Evolutionary conservation across 1,140 invertebrate species (phyloP), one percentile per base, ranked within the genome.

Genomic region (Drosophila nebulosa): DNA sequence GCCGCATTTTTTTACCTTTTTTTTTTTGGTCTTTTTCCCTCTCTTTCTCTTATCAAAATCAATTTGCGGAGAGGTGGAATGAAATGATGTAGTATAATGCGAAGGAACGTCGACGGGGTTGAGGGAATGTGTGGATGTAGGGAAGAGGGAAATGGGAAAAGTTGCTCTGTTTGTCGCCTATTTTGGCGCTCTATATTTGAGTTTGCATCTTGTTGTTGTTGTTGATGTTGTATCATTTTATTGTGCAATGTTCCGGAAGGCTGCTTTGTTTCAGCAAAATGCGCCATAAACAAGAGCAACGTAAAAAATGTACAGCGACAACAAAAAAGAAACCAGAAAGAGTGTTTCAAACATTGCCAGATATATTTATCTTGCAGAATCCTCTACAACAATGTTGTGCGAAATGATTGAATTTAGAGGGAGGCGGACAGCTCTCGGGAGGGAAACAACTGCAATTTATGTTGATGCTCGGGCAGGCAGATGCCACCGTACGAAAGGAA

Each of bases 181-280:
- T 88, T 86, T 86, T 74, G 83, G 74, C 65, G 70, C 74, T 86
- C 81, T 85, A 85, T 86, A 86, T 85, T 86, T 80, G 81, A 84
- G 80, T 59, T 67, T 78, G 62, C 69, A 83, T 53, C 75, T 63
- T 78, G 52, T 68, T 71, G 55, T 55, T 56, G 10, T 36, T 57
- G 27, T 36, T 78, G 35, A 56, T 65, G 64, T 62, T 80, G 52
- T 68, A 57, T 51, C 36, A 63, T 78, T 68, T 74, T 79, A 88
- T 88, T 88, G 83, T 89, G 83, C 83, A 88, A 88, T 88, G 84
- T 88, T 88, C 83, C 83, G 83, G 83, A 88, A 83, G 63, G 72
- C 68, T 89, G 83, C 75, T 73, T 88, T 83, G 83, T 88, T 89
- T 89, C 75, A 89, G 78, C 79, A 72, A 86, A 83, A 76, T 83